These are phyloP conservation scores for Apis dorsata DNA, from an alignment of 1,140 invertebrate genomes.

Conservation along the genomic window DNA sequence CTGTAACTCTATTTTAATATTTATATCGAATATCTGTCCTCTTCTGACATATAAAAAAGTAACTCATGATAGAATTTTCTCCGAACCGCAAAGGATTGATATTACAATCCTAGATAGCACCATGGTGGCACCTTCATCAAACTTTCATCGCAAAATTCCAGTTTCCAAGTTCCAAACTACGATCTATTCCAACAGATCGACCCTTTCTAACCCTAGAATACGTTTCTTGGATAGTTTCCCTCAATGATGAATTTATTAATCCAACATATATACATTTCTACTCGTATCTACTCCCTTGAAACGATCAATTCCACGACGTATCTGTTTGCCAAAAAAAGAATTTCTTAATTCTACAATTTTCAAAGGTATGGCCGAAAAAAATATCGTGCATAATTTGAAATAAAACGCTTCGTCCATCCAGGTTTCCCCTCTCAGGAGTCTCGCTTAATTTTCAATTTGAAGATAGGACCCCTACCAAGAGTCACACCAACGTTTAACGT, in stretches of 20 bases:
- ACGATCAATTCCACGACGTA: no score
- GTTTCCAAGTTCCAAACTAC: constrained; percentile 15
- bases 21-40: background rate
- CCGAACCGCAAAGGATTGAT: background rate
- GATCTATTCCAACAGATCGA: constrained; percentile 11
- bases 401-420: no score
- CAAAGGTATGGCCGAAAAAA: background rate
- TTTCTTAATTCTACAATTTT: no score
- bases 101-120: background rate
- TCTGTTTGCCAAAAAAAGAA: no score
- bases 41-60: background rate
- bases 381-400: background rate
- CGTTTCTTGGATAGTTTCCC: no score
- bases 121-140: constrained; percentile 15
- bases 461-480: no score
- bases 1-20: no score
- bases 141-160: constrained; percentile 12
- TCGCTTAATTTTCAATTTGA: no score
- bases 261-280: background rate
- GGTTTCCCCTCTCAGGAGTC: no score
- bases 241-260: background rate
- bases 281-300: no score
- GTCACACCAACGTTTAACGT: no score
- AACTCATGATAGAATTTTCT: background rate
- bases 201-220: background rate